These are phyloP conservation scores for Emys orbicularis DNA, from an alignment of 2,797 vertebrate genomes.

Conservation along the genomic window DNA sequence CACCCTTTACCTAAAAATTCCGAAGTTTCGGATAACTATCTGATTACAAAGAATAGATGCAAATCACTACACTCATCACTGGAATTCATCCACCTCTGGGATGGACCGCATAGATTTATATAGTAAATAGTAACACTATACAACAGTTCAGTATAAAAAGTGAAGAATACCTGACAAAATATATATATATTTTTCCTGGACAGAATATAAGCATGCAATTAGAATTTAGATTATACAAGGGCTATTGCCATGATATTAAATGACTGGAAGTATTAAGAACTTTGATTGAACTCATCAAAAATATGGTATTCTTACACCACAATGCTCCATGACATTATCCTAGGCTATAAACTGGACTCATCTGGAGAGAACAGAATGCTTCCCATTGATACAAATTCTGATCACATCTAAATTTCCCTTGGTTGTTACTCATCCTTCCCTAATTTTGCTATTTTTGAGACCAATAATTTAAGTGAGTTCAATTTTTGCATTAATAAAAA, in stretches of 20 bases:
- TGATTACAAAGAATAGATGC: not conserved
- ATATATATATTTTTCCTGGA: fast-evolving
- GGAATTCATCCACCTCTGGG: not conserved
- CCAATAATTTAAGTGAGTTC: not conserved
- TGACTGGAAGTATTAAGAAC: not conserved
- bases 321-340: not conserved
- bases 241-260: not conserved
- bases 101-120: not conserved
- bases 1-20: not conserved
- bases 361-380: not conserved
- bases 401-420: not conserved
- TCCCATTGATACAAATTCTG: not conserved
- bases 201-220: not conserved
- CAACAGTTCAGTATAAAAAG: not conserved
- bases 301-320: not conserved
- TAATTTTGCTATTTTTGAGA: fast-evolving
- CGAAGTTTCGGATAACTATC: not conserved
- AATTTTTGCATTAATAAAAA: not conserved
- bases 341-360: not conserved
- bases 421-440: not conserved
- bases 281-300: not conserved
- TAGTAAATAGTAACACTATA: not conserved
- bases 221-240: not conserved
- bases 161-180: not conserved
- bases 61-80: not conserved